These are phyloP conservation scores for Trogon melanurus DNA, from an alignment of 2,113 vertebrate genomes.

Conservation along the genomic window DNA sequence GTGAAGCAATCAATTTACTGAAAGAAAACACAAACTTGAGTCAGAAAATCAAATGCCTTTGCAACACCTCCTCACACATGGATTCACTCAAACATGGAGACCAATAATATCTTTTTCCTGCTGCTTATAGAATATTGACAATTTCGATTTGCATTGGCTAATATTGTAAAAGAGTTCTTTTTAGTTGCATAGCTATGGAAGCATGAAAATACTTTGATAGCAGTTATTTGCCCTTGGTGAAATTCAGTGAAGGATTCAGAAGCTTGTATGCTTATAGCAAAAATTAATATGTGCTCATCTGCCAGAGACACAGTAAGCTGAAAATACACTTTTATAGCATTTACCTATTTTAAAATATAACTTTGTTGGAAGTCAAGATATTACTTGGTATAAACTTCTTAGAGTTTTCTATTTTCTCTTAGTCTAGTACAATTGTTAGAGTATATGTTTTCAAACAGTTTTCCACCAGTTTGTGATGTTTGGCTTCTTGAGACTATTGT, in stretches of 20 bases:
- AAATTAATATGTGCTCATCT: slow-evolving; percentile 31
- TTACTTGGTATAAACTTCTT: neutral
- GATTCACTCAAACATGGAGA: neutral
- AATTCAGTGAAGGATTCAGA: slow-evolving; percentile 30
- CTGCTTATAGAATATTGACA: neutral
- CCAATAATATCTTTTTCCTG: neutral
- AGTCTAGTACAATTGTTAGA: neutral
- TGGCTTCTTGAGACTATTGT: neutral
- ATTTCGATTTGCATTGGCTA: slow-evolving; percentile 16
- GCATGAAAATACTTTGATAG: slow-evolving; percentile 22
- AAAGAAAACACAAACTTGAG: neutral
- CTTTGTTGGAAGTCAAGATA: neutral
- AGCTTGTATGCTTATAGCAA: neutral
- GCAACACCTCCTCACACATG: neutral
- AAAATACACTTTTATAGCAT: slow-evolving; percentile 10
- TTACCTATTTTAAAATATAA: neutral
- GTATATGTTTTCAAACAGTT: neutral
- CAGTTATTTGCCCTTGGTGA: slow-evolving; percentile 16
- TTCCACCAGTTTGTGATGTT: neutral
- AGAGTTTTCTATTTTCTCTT: neutral
- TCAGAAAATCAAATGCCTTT: slow-evolving; percentile 12
- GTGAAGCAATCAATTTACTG: neutral
- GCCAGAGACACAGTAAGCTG: neutral
- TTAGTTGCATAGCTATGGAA: neutral
- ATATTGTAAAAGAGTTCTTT: neutral